Conservation (phyloP, 35 echinoderm and acorn worm genomes). For the Ptychodera flava region DNA sequence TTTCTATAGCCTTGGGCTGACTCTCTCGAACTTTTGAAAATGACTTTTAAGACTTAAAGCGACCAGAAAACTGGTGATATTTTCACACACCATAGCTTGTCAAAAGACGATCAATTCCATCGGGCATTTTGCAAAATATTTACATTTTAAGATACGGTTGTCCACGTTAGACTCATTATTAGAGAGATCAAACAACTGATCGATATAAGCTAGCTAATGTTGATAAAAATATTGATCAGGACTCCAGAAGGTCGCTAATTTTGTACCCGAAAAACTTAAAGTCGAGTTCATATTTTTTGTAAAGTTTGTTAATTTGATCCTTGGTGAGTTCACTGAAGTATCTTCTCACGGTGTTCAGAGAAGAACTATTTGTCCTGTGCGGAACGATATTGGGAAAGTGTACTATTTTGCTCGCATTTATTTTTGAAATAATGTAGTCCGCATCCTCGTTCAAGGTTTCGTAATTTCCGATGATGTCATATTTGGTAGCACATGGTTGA, state of each 20-base stretch:
- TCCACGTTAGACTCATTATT: too few relatives aligned
- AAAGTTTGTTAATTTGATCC: background rate
- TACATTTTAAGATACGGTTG: too few relatives aligned
- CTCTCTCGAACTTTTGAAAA: too few relatives aligned
- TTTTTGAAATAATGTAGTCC: background rate
- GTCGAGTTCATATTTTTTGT: background rate
- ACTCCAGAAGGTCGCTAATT: background rate
- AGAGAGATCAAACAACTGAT: too few relatives aligned
- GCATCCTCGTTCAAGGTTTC: background rate
- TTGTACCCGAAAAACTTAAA: background rate
- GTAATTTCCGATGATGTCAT: background rate
- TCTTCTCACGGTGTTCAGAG: background rate
- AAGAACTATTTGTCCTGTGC: background rate
- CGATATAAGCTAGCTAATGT: too few relatives aligned
- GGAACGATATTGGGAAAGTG: background rate
- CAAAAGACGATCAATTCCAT: too few relatives aligned
- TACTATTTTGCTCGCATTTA: background rate
- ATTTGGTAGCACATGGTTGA: background rate
- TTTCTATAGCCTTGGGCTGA: too few relatives aligned
- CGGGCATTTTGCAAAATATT: too few relatives aligned
- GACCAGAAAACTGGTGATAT: too few relatives aligned
- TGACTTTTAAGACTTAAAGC: too few relatives aligned
- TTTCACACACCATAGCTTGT: too few relatives aligned
- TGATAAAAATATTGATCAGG: too few relatives aligned
- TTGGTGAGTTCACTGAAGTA: background rate